phyloP scores from a whole-genome alignment of 2,113 vertebrate species.

The Zosterops lateralis region DNA sequence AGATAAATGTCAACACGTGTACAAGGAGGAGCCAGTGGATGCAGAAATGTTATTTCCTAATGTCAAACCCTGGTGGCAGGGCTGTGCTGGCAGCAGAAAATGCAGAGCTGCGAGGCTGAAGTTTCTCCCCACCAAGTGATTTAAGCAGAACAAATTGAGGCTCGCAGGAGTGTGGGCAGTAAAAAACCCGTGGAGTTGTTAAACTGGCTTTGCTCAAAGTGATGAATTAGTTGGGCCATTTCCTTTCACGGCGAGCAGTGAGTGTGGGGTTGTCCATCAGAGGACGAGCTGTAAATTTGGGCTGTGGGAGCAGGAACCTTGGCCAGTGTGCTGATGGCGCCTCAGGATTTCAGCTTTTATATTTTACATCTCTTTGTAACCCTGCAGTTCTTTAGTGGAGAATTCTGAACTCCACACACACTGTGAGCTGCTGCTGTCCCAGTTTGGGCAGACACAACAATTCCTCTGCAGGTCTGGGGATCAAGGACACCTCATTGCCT shows the following conservation, averaged over 20 bases:
- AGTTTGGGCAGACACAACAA: background rate
- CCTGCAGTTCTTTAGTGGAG: rapidly evolving
- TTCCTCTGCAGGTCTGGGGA: background rate
- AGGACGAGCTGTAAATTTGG: background rate
- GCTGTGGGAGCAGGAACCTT: background rate
- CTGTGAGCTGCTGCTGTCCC: background rate
- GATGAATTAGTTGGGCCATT: constrained; percentile 53
- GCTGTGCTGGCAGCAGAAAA: background rate
- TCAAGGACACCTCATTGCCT: background rate
- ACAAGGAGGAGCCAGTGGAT: background rate
- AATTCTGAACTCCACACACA: rapidly evolving
- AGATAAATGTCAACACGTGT: background rate
- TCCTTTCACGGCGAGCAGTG: constrained; percentile 52
- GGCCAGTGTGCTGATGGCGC: background rate
- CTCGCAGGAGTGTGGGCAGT: constrained; percentile 42
- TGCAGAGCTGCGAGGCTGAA: background rate
- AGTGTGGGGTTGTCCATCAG: constrained; percentile 27
- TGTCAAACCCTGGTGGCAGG: background rate
- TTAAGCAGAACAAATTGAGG: constrained; percentile 57
- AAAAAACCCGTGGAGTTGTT: constrained; percentile 62
- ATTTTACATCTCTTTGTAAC: rapidly evolving
- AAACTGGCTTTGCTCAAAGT: constrained; percentile 59
- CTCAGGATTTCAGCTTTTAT: rapidly evolving
- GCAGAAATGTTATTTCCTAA: background rate
- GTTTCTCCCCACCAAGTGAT: background rate